These are phyloP conservation scores for Umimayanthus kanabou DNA, from an alignment of 92 coral and sea anemone species.

Conservation along the genomic window DNA sequence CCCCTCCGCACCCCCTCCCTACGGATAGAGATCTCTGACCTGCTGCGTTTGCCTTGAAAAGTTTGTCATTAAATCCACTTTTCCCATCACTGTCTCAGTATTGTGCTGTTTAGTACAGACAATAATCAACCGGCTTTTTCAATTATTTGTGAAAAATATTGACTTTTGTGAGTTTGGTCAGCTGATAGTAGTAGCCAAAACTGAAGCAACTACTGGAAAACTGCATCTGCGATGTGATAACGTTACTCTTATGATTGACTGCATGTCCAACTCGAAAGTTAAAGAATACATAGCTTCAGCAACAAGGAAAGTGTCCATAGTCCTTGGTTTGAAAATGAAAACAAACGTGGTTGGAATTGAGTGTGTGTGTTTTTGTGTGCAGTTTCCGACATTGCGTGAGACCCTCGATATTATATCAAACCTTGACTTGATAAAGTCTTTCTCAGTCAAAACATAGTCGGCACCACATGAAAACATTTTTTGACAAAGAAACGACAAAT, in stretches of 20 bases:
- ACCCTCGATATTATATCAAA: not conserved
- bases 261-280: not conserved
- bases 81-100: no score
- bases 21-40: no score
- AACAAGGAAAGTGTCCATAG: not conserved
- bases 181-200: no score
- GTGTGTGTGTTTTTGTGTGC: not conserved
- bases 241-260: not conserved
- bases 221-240: not conserved
- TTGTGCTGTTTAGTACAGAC: no score
- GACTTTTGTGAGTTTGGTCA: no score
- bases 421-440: not conserved
- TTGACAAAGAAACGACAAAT: not conserved
- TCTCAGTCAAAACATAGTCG: constrained; percentile 13
- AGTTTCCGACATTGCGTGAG: constrained; percentile 30
- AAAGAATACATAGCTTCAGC: not conserved
- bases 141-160: no score
- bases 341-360: not conserved
- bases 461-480: not conserved
- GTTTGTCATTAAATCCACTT: no score
- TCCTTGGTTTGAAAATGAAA: not conserved
- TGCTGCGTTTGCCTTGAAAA: no score
- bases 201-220: not conserved
- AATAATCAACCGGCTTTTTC: no score
- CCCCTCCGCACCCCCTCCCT: no score